These are phyloP conservation scores for Tetranychus truncatus DNA, from an alignment of 2,888 invertebrate genomes.

Conservation along the genomic window DNA sequence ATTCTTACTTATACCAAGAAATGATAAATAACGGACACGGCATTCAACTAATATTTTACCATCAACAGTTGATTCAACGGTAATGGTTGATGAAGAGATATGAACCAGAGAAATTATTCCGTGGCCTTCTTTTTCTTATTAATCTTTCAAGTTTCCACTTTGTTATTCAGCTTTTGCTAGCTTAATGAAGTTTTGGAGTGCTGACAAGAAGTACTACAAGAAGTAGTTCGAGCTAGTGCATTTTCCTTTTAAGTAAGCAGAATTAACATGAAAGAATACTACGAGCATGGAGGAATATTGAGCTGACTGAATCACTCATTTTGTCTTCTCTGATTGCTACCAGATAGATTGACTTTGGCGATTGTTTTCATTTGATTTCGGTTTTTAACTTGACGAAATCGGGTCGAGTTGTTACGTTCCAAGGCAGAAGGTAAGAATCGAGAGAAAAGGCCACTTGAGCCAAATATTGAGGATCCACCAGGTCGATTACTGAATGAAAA, in stretches of 20 bases:
- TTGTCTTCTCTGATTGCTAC: too few species aligned
- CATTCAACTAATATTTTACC: conserved; percentile 56
- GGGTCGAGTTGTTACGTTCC: background rate
- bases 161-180: too few species aligned
- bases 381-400: background rate
- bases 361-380: too few species aligned
- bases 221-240: too few species aligned
- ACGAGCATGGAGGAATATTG: too few species aligned
- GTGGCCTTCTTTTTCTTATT: background rate
- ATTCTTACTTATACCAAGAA: conserved; percentile 74
- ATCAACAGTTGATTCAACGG: conserved; percentile 24
- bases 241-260: too few species aligned
- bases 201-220: too few species aligned
- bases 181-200: too few species aligned
- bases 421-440: background rate
- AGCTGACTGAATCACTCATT: too few species aligned
- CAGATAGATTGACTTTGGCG: too few species aligned
- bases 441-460: background rate
- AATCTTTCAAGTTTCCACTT: too few species aligned
- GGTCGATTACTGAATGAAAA: background rate
- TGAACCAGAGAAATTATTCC: conserved; percentile 17
- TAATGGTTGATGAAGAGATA: conserved; percentile 20
- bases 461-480: background rate
- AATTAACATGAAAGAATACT: too few species aligned
- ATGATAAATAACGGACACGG: conserved; percentile 71